phyloP scores from a whole-genome alignment of 2,888 invertebrate species.

The Lycaena phlaeas region DNA sequence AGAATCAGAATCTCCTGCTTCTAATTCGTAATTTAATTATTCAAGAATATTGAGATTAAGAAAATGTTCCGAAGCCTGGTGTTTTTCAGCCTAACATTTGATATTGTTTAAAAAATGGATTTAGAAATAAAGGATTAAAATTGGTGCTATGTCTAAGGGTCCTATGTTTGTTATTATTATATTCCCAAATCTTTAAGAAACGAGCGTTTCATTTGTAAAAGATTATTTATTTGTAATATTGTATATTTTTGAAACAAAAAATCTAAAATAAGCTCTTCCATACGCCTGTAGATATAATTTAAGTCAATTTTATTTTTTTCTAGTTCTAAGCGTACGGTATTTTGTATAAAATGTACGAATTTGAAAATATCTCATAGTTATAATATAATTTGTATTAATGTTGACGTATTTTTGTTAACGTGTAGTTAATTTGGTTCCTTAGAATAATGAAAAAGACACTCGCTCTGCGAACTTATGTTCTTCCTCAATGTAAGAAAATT shows the following conservation, averaged over 20 bases:
- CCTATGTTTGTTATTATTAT: conserved; percentile 19
- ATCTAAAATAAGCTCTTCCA: conserved; percentile 46
- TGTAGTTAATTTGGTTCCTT: conserved; percentile 41
- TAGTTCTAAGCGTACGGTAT: conserved; percentile 33
- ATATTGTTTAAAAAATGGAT: neutral
- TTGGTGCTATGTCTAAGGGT: conserved; percentile 44
- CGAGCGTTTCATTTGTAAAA: conserved; percentile 49
- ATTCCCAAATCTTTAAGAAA: conserved; percentile 12
- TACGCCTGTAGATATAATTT: conserved; percentile 59
- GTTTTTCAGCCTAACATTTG: neutral
- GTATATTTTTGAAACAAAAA: conserved; percentile 55
- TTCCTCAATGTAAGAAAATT: conserved; percentile 68
- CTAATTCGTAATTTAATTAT: too few relatives aligned
- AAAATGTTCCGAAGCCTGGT: neutral
- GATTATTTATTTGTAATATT: conserved; percentile 69
- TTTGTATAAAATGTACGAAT: conserved; percentile 63
- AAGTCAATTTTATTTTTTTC: conserved; percentile 37
- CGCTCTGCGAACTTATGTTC: conserved; percentile 64
- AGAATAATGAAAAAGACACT: conserved; percentile 39
- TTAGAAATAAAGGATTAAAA: conserved; percentile 11
- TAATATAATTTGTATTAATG: conserved; percentile 53
- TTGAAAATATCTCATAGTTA: conserved; percentile 60
- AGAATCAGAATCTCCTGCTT: too few relatives aligned
- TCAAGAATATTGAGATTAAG: conserved; percentile 9
- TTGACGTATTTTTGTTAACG: conserved; percentile 47